Base-by-base conservation (phyloP, 1,140 invertebrate species). In the Linepithema humile region DNA sequence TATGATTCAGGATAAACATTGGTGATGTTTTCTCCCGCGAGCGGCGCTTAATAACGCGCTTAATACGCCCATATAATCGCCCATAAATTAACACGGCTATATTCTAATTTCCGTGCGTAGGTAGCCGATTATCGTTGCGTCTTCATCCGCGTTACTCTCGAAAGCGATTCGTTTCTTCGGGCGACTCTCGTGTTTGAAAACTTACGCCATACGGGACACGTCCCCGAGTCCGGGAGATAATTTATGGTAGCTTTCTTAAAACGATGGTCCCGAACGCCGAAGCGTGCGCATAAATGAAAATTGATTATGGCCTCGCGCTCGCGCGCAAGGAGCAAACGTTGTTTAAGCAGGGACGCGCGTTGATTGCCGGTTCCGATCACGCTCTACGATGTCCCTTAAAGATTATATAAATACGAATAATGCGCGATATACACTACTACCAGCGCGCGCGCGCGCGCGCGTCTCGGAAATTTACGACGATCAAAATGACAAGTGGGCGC, bases 91-190 rank as follows among this genome's bases (percentile, higher is more conserved):
- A 88, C 84, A 60, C 55, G 85, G 85, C 88, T 90, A 85, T 89
- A 91, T 91, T 92, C 91, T 91, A 92, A 92, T 92, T 90, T 86
- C 38, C 75, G 57, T 82, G 91, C 90, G 91, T 92, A 87, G 91
- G 90, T 90, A 89, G 86, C 57, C 78, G 60, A 80, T 86, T 88
- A 88, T 91, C 85, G 85, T 89, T 86, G 86, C 73, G 59, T 48
- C 43, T 62, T 60, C 53, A 50, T 38, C 35, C 12, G 26, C 20
- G 10, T 40, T 48, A 45, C 12, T 60, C 53, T 73, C 53, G 78
- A 82, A 59, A 35, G 53, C 50, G 38, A 73, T 59, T 73, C 78
- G 40, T 80, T 80, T 43, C 53, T 10, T 29, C 20, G 26, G 32
- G 48, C 40, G 43, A 15, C 10, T 10, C 43, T 29, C 48, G n/a